Percentiles rank a stretch among this genome's conserved stretches.
Conservation (phyloP, 2,888 invertebrate species). For the Charanyca ferruginea region DNA sequence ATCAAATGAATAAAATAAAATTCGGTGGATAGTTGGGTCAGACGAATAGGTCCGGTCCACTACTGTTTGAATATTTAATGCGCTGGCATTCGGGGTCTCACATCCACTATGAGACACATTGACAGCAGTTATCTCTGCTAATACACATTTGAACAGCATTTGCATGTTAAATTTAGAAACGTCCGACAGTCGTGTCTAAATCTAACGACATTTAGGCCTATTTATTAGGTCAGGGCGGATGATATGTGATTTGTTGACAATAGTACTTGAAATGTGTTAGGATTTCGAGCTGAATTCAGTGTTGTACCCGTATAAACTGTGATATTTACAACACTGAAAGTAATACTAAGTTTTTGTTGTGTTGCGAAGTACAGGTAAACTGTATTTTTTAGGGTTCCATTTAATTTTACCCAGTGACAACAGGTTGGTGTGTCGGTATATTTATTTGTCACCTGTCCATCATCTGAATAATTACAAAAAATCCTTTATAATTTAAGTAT, state of each 20-base stretch:
- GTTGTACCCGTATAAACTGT: background rate
- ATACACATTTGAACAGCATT: constrained; percentile 61
- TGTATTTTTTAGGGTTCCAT: background rate
- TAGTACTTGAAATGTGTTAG: constrained; percentile 4
- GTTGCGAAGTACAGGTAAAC: background rate
- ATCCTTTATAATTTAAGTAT: too few species aligned
- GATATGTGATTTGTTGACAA: constrained; percentile 8
- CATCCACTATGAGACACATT: constrained; percentile 69
- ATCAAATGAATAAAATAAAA: constrained; percentile 68
- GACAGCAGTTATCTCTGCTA: constrained; percentile 70
- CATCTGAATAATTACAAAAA: too few species aligned
- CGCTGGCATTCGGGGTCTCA: constrained; percentile 49
- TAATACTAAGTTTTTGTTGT: background rate
- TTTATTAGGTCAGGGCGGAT: constrained; percentile 27
- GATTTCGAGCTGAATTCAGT: constrained; percentile 5
- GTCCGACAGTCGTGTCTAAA: constrained; percentile 31
- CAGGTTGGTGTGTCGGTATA: too few species aligned
- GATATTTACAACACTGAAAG: background rate
- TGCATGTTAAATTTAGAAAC: constrained; percentile 59
- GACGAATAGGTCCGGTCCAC: constrained; percentile 56
- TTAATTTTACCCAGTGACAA: too few species aligned
- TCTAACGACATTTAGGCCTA: constrained; percentile 30
- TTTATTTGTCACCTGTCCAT: too few species aligned
- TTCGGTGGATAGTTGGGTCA: constrained; percentile 58
- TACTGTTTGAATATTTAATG: constrained; percentile 69